Conservation (phyloP, 2,888 invertebrate species). For the Trichopoda pennipes region DNA sequence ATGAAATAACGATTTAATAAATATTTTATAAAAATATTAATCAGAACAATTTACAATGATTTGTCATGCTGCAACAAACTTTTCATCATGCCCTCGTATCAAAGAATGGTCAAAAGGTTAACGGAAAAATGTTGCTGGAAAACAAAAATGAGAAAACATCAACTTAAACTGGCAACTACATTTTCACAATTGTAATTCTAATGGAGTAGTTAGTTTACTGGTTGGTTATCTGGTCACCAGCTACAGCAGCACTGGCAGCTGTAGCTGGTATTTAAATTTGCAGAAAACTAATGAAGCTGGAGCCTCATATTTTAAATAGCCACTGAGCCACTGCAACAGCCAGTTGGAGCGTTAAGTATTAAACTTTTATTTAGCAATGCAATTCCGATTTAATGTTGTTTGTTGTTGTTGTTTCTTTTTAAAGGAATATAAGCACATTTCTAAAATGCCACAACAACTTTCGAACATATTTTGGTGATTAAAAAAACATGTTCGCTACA, state of each 20-base stretch:
- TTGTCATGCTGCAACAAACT: background rate
- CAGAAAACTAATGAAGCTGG: background rate
- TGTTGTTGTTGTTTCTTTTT: background rate
- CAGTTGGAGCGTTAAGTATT: background rate
- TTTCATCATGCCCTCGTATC: background rate
- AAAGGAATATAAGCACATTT: slow-evolving; percentile 41
- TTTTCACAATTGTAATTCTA: slow-evolving; percentile 60
- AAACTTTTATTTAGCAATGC: slow-evolving; percentile 19
- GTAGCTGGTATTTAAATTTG: slow-evolving; percentile 9
- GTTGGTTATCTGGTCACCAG: background rate
- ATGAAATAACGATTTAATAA: no score
- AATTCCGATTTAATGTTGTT: slow-evolving; percentile 12
- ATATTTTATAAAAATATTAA: no score
- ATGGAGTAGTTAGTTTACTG: slow-evolving; percentile 38
- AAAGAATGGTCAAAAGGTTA: slow-evolving; percentile 64
- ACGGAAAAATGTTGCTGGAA: slow-evolving; percentile 54
- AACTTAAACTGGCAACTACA: slow-evolving; percentile 61
- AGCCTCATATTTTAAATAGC: slow-evolving; percentile 29
- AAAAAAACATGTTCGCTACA: slow-evolving; percentile 63
- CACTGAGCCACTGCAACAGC: slow-evolving; percentile 12
- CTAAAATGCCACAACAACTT: slow-evolving; percentile 43
- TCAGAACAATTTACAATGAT: no score
- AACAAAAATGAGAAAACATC: slow-evolving; percentile 25
- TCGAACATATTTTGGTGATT: slow-evolving; percentile 59
- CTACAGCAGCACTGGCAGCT: background rate